Conservation (phyloP, 2,888 invertebrate genomes). For the Micropterix aruncella region DNA sequence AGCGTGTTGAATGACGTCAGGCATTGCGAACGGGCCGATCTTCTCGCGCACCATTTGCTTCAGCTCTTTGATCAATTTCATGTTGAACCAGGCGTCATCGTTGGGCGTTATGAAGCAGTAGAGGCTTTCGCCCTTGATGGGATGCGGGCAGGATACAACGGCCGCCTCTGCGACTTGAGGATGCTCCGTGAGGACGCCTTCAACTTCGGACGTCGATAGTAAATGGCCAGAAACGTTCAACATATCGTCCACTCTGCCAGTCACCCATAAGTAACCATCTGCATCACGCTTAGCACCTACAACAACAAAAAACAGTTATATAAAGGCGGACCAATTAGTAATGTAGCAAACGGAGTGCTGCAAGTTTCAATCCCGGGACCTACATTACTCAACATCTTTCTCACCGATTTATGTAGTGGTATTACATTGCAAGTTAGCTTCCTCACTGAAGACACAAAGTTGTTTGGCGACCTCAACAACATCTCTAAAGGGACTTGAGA, state of each 20-base stretch:
- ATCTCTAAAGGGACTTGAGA: no score
- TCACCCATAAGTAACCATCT: slow-evolving; percentile 94
- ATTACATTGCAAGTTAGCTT: no score
- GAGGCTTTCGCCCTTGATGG: slow-evolving; percentile 91
- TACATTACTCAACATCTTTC: no score
- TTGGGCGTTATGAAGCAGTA: slow-evolving; percentile 95
- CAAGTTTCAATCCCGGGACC: no score
- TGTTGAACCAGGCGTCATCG: slow-evolving; percentile 55
- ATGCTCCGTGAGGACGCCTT: slow-evolving; percentile 69
- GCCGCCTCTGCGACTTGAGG: slow-evolving; percentile 83
- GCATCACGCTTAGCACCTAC: slow-evolving; percentile 79
- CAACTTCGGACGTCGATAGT: slow-evolving; percentile 93
- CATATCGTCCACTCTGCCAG: slow-evolving; percentile 97
- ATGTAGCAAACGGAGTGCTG: no score
- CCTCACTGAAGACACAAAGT: no score
- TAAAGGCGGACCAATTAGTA: slow-evolving; percentile 3
- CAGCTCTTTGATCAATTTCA: slow-evolving; percentile 53
- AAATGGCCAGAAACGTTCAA: slow-evolving; percentile 96
- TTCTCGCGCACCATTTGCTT: slow-evolving; percentile 72
- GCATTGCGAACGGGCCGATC: slow-evolving; percentile 93
- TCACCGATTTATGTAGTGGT: no score
- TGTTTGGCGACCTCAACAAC: no score
- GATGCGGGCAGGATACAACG: slow-evolving; percentile 88
- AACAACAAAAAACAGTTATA: slow-evolving; percentile 10
- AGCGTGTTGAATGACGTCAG: slow-evolving; percentile 88